These are phyloP conservation scores for Euplexia lucipara DNA, from an alignment of 2,888 invertebrate species.

Conservation along the genomic window DNA sequence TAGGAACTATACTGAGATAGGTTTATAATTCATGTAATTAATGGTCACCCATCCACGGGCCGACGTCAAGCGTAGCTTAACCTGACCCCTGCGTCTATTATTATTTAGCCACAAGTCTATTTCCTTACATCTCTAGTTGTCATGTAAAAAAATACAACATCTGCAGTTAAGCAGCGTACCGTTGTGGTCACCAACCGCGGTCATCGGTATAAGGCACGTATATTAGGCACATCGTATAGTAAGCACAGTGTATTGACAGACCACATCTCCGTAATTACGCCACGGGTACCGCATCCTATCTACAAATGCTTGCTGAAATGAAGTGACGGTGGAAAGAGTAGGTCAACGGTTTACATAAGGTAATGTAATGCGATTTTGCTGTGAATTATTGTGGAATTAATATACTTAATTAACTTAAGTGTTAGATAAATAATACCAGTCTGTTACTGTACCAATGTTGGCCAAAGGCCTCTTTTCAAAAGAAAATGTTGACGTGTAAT, in stretches of 20 bases:
- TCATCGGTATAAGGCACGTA: not conserved
- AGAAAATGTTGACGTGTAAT: too few species aligned
- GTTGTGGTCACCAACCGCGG: conserved; percentile 31
- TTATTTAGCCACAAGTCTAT: too few species aligned
- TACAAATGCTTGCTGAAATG: conserved; percentile 18
- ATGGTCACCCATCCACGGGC: too few species aligned
- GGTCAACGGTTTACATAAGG: conserved; percentile 6
- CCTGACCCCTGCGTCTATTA: too few species aligned
- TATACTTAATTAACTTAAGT: not conserved
- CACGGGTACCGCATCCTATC: conserved; percentile 17
- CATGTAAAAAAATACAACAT: not conserved
- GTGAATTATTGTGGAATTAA: not conserved
- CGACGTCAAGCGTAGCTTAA: too few species aligned
- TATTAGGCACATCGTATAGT: not conserved
- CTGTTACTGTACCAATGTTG: too few species aligned
- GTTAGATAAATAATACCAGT: too few species aligned
- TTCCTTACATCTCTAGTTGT: too few species aligned
- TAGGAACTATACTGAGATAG: too few species aligned
- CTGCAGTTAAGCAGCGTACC: conserved; percentile 3
- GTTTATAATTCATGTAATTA: too few species aligned
- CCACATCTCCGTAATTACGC: conserved; percentile 47
- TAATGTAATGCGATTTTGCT: not conserved
- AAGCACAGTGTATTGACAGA: conserved; percentile 17
- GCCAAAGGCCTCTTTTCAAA: too few species aligned
- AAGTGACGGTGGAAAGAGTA: not conserved